Evolutionary conservation across 2,888 invertebrate species (phyloP).

Genomic region (Eilema griseolum): DNA sequence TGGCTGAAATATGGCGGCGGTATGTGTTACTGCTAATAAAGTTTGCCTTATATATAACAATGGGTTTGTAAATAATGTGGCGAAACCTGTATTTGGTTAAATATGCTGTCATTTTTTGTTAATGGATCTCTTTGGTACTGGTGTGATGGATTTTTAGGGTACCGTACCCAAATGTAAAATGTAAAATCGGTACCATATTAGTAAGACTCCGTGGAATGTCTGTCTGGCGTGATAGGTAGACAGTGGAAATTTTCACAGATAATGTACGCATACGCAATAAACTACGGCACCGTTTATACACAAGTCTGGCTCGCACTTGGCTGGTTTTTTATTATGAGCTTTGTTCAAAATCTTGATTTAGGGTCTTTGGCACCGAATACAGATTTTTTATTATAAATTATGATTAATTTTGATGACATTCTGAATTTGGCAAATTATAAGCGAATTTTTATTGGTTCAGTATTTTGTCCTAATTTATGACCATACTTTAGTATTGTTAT

Average conservation of each 20-base stretch:
- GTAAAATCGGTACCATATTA: no score
- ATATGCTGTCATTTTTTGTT: background rate
- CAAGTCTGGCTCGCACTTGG: no score
- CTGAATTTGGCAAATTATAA: background rate
- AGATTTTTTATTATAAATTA: background rate
- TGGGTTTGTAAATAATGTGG: conserved; percentile 20
- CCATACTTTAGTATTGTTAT: no score
- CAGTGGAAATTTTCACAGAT: no score
- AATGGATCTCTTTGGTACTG: background rate
- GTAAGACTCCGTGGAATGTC: no score
- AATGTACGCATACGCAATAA: no score
- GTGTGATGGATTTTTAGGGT: no score
- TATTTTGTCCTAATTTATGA: background rate
- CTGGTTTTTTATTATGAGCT: background rate
- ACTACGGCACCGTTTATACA: no score
- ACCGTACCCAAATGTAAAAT: no score
- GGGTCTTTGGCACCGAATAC: background rate
- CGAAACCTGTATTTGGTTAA: background rate
- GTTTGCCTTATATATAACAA: conserved; percentile 33
- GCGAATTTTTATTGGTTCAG: background rate
- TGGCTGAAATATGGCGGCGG: conserved; percentile 21
- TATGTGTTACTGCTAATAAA: conserved; percentile 31
- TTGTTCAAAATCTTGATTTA: conserved; percentile 15
- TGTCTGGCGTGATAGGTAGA: no score
- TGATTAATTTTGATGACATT: conserved; percentile 8